These are phyloP conservation scores for Erinaceus europaeus DNA, from an alignment of 2,113 vertebrate genomes.

Conservation along the genomic window DNA sequence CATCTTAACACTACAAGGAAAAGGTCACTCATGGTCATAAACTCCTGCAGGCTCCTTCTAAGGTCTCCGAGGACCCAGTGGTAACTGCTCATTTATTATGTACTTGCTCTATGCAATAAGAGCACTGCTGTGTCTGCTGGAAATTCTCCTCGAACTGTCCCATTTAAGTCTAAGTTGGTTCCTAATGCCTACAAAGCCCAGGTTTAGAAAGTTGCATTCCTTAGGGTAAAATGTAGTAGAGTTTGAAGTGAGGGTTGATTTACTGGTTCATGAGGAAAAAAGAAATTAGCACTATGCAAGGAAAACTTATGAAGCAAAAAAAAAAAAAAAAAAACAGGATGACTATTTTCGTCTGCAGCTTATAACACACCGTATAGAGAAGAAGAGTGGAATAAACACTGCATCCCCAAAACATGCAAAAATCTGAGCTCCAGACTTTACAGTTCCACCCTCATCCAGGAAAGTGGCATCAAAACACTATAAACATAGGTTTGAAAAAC, in stretches of 20 bases:
- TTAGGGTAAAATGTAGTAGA: background rate
- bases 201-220: background rate
- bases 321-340: background rate
- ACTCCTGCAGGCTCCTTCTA: background rate
- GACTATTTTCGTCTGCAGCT: conserved; percentile 53
- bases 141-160: background rate
- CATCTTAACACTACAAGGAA: conserved; percentile 5
- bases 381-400: conserved; percentile 52
- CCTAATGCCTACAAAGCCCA: background rate
- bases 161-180: background rate
- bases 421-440: conserved; percentile 62
- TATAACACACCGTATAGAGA: conserved; percentile 3
- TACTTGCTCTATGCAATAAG: background rate
- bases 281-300: background rate
- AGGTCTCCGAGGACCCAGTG: conserved; percentile 9
- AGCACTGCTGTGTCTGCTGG: background rate
- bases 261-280: background rate
- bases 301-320: conserved; percentile 1
- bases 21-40: background rate
- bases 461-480: conserved; percentile 58
- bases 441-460: conserved; percentile 40
- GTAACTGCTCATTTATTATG: background rate
- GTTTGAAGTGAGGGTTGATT: conserved; percentile 19
- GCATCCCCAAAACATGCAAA: conserved; percentile 42
- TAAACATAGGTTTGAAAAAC: conserved; percentile 70